Conservation (phyloP, 1,140 invertebrate species). For the Cyclargus thomasi region DNA sequence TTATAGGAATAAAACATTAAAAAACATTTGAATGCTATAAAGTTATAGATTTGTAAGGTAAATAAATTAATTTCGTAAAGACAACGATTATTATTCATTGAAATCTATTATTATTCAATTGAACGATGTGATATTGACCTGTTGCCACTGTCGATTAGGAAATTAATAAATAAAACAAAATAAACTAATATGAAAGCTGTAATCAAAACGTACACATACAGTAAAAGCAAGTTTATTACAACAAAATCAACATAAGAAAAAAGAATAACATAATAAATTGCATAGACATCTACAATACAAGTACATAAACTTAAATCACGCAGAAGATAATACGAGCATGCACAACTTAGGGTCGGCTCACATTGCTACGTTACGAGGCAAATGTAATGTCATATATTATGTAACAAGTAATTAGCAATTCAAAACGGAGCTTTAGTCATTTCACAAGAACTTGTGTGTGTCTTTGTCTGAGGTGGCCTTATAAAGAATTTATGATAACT, state of each 20-base stretch:
- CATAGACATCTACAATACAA: conserved; percentile 11
- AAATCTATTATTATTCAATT: neutral
- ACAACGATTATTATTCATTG: too few species aligned
- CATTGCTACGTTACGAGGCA: too few species aligned
- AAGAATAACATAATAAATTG: conserved; percentile 12
- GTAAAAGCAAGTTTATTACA: conserved; percentile 12
- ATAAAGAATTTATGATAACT: too few species aligned
- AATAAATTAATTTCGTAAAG: too few species aligned
- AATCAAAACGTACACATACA: conserved; percentile 20
- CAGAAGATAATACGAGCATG: neutral
- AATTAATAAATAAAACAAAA: conserved; percentile 23
- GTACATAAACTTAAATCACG: conserved; percentile 11
- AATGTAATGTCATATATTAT: too few species aligned
- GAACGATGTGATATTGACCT: neutral
- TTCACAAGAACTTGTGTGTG: too few species aligned
- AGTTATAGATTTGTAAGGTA: too few species aligned
- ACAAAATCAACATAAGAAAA: conserved; percentile 14
- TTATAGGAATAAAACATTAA: too few species aligned
- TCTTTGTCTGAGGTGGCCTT: too few species aligned
- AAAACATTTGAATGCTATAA: too few species aligned
- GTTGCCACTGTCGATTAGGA: neutral
- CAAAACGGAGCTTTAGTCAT: too few species aligned
- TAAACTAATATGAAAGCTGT: conserved; percentile 20
- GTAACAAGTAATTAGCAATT: too few species aligned
- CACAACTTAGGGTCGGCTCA: neutral